phyloP scores from a whole-genome alignment of 2,113 vertebrate species.

The Psammodynastes pulverulentus region DNA sequence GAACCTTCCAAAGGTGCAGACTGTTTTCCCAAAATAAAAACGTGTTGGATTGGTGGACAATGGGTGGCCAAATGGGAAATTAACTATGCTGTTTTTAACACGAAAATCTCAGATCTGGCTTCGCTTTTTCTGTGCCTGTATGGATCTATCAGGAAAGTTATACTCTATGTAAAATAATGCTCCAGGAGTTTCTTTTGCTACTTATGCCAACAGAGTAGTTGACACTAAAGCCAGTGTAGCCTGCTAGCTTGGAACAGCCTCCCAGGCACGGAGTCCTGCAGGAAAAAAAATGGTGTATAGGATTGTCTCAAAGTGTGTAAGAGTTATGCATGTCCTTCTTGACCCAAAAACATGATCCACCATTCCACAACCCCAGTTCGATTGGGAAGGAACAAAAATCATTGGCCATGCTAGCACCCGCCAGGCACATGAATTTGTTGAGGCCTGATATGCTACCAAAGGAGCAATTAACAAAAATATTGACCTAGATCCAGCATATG shows the following conservation, averaged over 20 bases:
- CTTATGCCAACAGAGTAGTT: neutral
- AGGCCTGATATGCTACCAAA: no score
- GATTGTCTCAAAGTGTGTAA: slow-evolving; percentile 17
- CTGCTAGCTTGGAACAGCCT: slow-evolving; percentile 24
- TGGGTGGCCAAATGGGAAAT: neutral
- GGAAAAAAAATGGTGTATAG: neutral
- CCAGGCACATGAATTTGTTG: no score
- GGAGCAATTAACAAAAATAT: no score
- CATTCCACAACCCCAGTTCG: neutral
- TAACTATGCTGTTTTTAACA: neutral
- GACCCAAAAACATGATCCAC: neutral
- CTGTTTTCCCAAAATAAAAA: neutral
- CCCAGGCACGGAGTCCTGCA: neutral
- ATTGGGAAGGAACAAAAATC: no score
- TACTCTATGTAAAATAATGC: neutral
- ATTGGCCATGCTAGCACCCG: no score
- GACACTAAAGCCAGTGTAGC: slow-evolving; percentile 13
- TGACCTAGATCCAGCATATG: no score
- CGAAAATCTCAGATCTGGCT: neutral
- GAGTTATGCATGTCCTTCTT: slow-evolving; percentile 4
- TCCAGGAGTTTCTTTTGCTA: neutral
- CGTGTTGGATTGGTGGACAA: neutral
- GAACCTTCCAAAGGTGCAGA: neutral
- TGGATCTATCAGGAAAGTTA: neutral
- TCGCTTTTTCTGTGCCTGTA: neutral